phyloP scores from a whole-genome alignment of 2,888 invertebrate species.

The Ophioninae sp. region DNA sequence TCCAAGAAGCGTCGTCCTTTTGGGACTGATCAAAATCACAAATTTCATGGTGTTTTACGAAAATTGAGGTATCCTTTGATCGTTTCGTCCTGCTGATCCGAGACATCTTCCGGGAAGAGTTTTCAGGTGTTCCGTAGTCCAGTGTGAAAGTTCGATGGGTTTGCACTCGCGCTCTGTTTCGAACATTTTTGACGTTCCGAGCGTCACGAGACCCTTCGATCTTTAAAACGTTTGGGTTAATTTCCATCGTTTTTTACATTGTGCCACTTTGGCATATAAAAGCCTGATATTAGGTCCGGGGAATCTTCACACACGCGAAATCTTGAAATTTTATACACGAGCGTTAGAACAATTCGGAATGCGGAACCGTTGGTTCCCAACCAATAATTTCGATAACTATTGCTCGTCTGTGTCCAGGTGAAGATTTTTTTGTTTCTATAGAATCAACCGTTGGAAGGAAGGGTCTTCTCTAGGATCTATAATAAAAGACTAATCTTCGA shows the following conservation, averaged over 20 bases:
- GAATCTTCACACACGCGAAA: conserved; percentile 26
- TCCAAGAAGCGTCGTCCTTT: conserved; percentile 30
- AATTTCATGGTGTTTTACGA: conserved; percentile 69
- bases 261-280: conserved; percentile 55
- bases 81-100: conserved; percentile 29
- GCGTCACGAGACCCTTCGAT: conserved; percentile 48
- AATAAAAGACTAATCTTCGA: conserved; percentile 58
- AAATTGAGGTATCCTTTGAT: conserved; percentile 67
- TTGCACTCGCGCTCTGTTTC: conserved; percentile 67
- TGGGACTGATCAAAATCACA: conserved; percentile 54
- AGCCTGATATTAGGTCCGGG: conserved; percentile 46
- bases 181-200: conserved; percentile 68
- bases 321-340: conserved; percentile 31
- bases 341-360: conserved; percentile 47
- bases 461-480: conserved; percentile 47
- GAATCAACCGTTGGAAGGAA: conserved; percentile 62
- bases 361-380: conserved; percentile 61
- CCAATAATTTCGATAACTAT: conserved; percentile 68
- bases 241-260: conserved; percentile 54
- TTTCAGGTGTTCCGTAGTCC: conserved; percentile 34
- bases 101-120: conserved; percentile 61
- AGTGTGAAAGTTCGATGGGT: conserved; percentile 35
- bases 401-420: conserved; percentile 25
- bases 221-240: conserved; percentile 50
- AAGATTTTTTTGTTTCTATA: not conserved